Conservation (phyloP, 2,113 vertebrate species). For the Sturnira hondurensis region DNA sequence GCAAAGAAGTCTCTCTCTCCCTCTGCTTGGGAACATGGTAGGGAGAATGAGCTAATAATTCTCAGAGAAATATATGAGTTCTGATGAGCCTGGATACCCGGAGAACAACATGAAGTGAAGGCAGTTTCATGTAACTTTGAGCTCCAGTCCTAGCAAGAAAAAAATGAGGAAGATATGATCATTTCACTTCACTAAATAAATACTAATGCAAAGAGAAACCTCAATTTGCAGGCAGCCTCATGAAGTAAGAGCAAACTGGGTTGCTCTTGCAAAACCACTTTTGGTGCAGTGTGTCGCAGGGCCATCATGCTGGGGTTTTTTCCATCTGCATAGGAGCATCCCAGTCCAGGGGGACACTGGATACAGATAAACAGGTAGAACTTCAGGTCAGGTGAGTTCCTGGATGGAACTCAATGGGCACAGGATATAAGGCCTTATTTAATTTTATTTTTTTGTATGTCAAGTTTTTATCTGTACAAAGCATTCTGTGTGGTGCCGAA, state of each 20-base stretch:
- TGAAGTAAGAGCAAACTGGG: background rate
- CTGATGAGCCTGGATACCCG: background rate
- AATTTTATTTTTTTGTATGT: background rate
- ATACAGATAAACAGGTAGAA: background rate
- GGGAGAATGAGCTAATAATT: background rate
- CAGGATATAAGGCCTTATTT: background rate
- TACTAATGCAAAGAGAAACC: conserved; percentile 27
- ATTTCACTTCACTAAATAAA: conserved; percentile 34
- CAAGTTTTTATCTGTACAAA: background rate
- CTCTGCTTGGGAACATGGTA: background rate
- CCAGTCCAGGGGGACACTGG: background rate
- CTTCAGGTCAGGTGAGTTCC: background rate
- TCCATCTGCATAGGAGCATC: background rate
- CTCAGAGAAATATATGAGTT: background rate
- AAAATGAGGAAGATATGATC: background rate
- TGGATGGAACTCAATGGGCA: background rate
- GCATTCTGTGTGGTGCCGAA: background rate
- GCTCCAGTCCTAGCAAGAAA: background rate
- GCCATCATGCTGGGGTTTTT: background rate
- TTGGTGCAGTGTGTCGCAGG: background rate
- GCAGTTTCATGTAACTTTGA: background rate
- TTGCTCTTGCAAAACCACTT: background rate
- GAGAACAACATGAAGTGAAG: background rate
- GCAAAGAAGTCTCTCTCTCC: background rate
- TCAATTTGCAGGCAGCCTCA: background rate